phyloP scores from a whole-genome alignment of 2,113 vertebrate species.

The Cervus canadensis region DNA sequence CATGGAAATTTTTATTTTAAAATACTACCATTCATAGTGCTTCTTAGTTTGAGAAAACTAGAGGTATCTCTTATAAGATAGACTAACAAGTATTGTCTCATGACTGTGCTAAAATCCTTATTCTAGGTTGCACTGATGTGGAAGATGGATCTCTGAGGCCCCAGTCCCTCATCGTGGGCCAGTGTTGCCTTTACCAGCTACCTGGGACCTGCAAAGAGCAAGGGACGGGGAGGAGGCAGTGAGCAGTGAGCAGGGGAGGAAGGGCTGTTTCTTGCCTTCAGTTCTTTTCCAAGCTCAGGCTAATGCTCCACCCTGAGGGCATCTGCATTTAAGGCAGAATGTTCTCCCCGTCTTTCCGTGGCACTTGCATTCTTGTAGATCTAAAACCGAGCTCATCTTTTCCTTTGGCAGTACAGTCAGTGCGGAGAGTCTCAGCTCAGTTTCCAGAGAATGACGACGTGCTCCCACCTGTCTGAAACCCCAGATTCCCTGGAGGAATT shows the following conservation, averaged over 20 bases:
- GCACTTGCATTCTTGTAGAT: background rate
- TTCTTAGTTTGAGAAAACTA: conserved; percentile 9
- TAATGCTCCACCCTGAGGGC: background rate
- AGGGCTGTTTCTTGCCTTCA: background rate
- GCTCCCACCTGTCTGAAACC: background rate
- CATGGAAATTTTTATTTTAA: background rate
- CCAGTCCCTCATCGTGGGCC: background rate
- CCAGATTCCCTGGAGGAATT: background rate
- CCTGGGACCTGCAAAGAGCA: background rate
- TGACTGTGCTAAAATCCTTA: background rate
- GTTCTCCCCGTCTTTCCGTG: background rate
- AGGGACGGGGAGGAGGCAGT: background rate
- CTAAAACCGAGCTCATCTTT: background rate
- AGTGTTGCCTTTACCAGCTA: background rate
- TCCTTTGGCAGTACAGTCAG: background rate
- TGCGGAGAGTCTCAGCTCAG: background rate
- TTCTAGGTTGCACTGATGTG: background rate
- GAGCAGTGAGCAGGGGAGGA: background rate
- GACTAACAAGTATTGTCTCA: background rate
- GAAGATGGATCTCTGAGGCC: background rate
- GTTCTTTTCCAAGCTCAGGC: background rate
- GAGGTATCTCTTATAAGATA: background rate
- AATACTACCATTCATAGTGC: background rate
- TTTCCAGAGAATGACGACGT: background rate
- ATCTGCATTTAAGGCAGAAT: background rate